Percentiles rank a stretch among this genome's conserved stretches.
These are phyloP conservation scores for Carassius carassius DNA, from an alignment of 2,113 vertebrate genomes.

Conservation along the genomic window DNA sequence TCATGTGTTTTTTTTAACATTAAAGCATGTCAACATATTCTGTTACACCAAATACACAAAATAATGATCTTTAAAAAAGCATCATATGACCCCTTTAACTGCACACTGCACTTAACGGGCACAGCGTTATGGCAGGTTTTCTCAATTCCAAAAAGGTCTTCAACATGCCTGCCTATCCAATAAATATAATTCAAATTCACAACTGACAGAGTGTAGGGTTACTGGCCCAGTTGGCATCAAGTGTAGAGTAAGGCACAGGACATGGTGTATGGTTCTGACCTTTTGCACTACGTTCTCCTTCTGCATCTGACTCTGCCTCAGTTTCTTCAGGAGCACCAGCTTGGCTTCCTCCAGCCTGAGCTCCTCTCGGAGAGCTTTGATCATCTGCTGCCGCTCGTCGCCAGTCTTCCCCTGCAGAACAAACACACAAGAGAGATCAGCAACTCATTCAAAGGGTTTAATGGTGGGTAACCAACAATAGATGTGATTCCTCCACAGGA, in stretches of 20 bases:
- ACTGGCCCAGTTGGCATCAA: neutral
- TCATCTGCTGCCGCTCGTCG: conserved; percentile 93
- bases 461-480: neutral
- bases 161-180: neutral
- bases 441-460: conserved; percentile 21
- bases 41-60: no score
- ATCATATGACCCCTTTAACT: neutral
- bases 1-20: no score
- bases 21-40: no score
- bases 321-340: conserved; percentile 93
- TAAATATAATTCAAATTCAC: neutral
- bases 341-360: conserved; percentile 92
- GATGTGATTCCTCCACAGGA: neutral
- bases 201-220: conserved; percentile 13
- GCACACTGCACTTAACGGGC: no score
- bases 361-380: conserved; percentile 94
- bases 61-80: no score
- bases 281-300: conserved; percentile 97
- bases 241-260: neutral
- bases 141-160: neutral
- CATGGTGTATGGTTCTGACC: conserved; percentile 70
- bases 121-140: neutral
- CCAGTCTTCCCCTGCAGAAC: conserved; percentile 84
- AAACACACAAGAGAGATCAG: conserved; percentile 6
- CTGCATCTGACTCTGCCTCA: conserved; percentile 94